These are phyloP conservation scores for Cuniculus paca DNA, from an alignment of 2,797 vertebrate species.

Conservation along the genomic window DNA sequence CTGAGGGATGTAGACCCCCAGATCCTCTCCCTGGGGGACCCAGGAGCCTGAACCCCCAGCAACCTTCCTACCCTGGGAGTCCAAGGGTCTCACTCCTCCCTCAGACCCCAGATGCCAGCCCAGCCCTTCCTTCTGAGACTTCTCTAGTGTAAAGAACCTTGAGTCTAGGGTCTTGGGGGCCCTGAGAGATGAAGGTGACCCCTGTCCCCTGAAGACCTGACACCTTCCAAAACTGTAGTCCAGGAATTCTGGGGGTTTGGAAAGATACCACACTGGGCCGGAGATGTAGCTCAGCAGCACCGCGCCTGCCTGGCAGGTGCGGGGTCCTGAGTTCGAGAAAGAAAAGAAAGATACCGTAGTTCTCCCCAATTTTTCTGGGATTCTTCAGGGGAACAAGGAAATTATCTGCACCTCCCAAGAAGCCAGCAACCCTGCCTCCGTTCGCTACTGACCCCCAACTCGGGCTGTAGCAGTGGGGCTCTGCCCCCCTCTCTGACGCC, in stretches of 20 bases:
- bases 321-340: too few relatives aligned
- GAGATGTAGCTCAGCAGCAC: too few relatives aligned
- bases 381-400: not conserved
- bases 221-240: not conserved
- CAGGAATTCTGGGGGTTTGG: not conserved
- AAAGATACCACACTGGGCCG: conserved; percentile 1
- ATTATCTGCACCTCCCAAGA: conserved; percentile 39
- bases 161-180: not conserved
- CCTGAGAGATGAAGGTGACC: not conserved
- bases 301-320: too few relatives aligned
- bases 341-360: not conserved
- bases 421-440: not conserved
- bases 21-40: not conserved
- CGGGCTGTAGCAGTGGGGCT: not conserved
- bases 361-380: conserved; percentile 27
- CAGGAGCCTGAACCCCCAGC: not conserved
- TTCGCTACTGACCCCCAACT: not conserved
- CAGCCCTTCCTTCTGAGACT: not conserved
- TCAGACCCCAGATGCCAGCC: not conserved
- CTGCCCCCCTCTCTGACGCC: not conserved
- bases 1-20: not conserved
- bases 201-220: not conserved
- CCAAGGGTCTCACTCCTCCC: not conserved
- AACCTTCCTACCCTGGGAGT: not conserved
- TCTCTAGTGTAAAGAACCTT: conserved; percentile 38